phyloP scores from a whole-genome alignment of 2,113 vertebrate genomes.

The Rhizomys pruinosus region DNA sequence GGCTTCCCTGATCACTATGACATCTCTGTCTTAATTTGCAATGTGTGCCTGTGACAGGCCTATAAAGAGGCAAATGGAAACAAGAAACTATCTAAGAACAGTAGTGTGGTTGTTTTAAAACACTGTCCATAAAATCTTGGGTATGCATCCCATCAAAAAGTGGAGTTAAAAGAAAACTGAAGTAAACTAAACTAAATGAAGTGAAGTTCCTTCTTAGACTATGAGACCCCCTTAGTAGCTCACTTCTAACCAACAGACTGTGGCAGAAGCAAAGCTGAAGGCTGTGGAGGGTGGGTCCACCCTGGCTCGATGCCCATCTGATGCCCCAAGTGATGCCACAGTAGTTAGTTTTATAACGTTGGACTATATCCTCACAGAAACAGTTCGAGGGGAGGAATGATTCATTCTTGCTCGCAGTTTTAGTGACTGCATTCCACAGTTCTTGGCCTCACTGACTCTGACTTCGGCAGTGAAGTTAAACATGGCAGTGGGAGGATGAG shows the following conservation, averaged over 20 bases:
- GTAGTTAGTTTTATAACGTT: background rate
- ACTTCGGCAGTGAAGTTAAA: background rate
- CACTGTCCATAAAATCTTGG: background rate
- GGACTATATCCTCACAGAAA: background rate
- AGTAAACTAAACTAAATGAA: background rate
- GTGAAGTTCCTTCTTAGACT: background rate
- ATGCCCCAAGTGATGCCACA: background rate
- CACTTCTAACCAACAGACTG: background rate
- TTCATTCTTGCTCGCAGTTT: background rate
- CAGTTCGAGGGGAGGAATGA: background rate
- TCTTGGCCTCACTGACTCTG: background rate
- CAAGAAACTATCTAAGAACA: background rate
- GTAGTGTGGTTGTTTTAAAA: background rate
- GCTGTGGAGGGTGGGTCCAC: background rate
- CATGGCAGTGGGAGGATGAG: too few relatives aligned
- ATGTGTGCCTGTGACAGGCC: background rate
- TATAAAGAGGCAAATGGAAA: conserved; percentile 16
- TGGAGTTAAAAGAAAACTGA: too few relatives aligned
- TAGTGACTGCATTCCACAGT: background rate
- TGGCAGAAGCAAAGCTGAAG: background rate
- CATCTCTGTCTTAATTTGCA: background rate
- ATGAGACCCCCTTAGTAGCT: background rate
- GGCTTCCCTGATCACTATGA: background rate
- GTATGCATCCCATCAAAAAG: background rate
- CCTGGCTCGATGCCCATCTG: background rate